Percentiles rank a stretch among this genome's conserved stretches.
phyloP scores from a whole-genome alignment of 2,797 vertebrate genomes.

The Martes flavigula region DNA sequence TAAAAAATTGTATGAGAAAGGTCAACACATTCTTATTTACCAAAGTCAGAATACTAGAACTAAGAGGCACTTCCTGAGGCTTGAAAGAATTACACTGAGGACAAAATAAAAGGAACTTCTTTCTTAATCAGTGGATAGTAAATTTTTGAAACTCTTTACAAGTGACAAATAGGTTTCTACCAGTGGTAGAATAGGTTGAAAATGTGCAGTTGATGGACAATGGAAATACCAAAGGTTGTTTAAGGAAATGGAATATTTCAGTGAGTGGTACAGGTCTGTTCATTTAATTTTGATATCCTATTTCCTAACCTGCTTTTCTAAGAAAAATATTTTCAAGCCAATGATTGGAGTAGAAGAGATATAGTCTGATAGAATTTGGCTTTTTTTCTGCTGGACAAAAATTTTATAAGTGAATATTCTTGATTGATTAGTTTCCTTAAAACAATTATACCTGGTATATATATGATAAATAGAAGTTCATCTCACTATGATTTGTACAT shows the following conservation, averaged over 20 bases:
- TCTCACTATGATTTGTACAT: background rate
- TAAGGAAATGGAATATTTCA: constrained; percentile 22
- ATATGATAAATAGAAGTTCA: background rate
- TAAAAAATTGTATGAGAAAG: constrained; percentile 24
- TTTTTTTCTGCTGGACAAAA: background rate
- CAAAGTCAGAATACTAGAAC: constrained; percentile 40
- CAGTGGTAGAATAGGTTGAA: constrained; percentile 5
- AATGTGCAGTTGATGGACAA: background rate
- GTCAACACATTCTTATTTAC: constrained; percentile 47
- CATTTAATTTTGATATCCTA: background rate
- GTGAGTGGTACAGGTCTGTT: background rate
- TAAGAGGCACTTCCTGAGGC: background rate
- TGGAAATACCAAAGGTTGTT: background rate
- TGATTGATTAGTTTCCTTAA: background rate
- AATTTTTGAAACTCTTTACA: constrained; percentile 48
- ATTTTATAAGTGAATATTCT: background rate
- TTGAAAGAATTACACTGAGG: constrained; percentile 41
- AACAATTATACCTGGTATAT: background rate
- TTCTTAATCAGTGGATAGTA: constrained; percentile 40
- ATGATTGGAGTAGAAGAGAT: background rate
- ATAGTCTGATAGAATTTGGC: background rate
- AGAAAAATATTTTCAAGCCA: background rate
- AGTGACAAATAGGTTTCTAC: background rate
- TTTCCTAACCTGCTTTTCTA: background rate
- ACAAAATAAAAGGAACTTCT: constrained; percentile 58